Evolutionary conservation across 2,113 vertebrate species (phyloP).

Genomic region (Tangachromis dhanisi): DNA sequence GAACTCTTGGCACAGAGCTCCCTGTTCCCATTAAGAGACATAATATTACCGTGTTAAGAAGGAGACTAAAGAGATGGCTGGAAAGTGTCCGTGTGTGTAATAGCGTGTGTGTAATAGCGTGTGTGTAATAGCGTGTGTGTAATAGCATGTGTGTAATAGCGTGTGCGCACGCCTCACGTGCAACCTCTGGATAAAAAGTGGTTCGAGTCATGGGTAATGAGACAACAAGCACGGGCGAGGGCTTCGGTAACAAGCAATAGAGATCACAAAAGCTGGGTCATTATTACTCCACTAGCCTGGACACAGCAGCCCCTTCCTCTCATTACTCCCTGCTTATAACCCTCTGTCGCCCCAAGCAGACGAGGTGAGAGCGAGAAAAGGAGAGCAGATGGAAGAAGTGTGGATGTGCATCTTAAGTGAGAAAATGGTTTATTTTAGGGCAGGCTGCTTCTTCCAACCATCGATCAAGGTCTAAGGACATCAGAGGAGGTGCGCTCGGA

Average conservation of each 20-base stretch:
- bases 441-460: constrained; percentile 30
- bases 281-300: constrained; percentile 35
- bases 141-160: fast-evolving
- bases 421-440: constrained; percentile 38
- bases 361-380: constrained; percentile 1
- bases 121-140: fast-evolving
- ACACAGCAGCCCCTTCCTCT: constrained; percentile 32
- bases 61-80: constrained; percentile 67
- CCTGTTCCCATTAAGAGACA: constrained; percentile 84
- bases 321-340: constrained; percentile 52
- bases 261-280: constrained; percentile 62
- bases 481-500: constrained; percentile 19
- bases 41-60: constrained; percentile 86
- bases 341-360: constrained; percentile 18
- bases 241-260: constrained; percentile 70
- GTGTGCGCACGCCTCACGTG: constrained; percentile 39
- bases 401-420: constrained; percentile 54
- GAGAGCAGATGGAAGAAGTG: constrained; percentile 48
- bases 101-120: background rate
- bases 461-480: constrained; percentile 46
- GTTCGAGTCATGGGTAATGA: constrained; percentile 78
- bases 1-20: constrained; percentile 79
- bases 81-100: background rate
- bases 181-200: constrained; percentile 49
- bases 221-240: constrained; percentile 67